Percentiles rank a stretch among this genome's conserved stretches.
phyloP scores from a whole-genome alignment of 2,888 invertebrate genomes.

The Trypoxylon attenuatum region DNA sequence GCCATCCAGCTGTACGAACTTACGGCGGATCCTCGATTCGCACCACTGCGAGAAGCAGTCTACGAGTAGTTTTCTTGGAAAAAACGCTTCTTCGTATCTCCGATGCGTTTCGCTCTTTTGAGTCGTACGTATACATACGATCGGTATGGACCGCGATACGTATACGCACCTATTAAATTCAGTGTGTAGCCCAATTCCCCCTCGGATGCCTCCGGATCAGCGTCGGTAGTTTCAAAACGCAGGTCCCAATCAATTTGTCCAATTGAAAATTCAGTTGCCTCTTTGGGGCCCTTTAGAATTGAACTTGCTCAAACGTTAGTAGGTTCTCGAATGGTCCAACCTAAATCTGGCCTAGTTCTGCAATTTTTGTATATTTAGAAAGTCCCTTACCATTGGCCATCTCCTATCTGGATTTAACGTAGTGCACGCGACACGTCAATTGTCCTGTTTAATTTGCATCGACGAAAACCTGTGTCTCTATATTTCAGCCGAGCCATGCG shows the following conservation, averaged over 20 bases:
- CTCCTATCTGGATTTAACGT: neutral
- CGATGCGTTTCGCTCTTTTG: neutral
- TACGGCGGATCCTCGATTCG: neutral
- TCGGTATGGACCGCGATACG: too few species aligned
- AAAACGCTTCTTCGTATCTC: neutral
- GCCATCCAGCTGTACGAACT: conserved; percentile 36
- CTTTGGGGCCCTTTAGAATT: too few species aligned
- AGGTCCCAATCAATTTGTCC: too few species aligned
- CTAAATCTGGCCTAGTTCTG: neutral
- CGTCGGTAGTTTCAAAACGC: too few species aligned
- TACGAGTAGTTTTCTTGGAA: neutral
- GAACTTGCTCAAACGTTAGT: too few species aligned
- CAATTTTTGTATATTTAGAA: neutral
- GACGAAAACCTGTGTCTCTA: neutral
- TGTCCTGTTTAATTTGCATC: neutral
- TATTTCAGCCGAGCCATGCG: conserved; percentile 84
- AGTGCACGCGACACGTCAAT: too few species aligned
- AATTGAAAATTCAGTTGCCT: too few species aligned
- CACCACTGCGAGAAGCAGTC: conserved; percentile 14
- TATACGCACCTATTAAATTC: too few species aligned
- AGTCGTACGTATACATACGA: neutral
- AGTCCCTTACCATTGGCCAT: neutral
- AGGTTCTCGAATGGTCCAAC: neutral
- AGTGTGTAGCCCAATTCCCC: too few species aligned
- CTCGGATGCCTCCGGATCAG: too few species aligned